Percentiles rank a stretch among this genome's conserved stretches.
These are phyloP conservation scores for Chymomyza caudatula DNA, from an alignment of 2,888 invertebrate species.

Conservation along the genomic window DNA sequence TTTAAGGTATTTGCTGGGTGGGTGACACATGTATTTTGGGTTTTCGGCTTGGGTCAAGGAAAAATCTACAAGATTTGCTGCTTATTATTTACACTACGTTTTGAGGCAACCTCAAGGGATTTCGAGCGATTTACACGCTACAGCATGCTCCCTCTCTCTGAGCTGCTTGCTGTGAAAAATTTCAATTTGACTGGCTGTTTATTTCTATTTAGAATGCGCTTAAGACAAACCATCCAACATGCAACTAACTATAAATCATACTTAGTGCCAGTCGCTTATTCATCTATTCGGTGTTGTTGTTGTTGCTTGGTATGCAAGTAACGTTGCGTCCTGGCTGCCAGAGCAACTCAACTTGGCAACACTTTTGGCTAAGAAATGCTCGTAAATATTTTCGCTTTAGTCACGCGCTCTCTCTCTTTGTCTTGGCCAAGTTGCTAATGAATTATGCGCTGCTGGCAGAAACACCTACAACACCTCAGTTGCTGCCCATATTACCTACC, in stretches of 20 bases:
- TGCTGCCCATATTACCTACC: slow-evolving; percentile 35
- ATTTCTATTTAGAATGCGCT: slow-evolving; percentile 54
- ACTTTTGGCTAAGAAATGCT: slow-evolving; percentile 55
- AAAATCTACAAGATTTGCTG: slow-evolving; percentile 29
- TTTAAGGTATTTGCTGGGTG: not conserved
- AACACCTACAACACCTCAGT: slow-evolving; percentile 18
- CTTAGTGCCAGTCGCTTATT: slow-evolving; percentile 48
- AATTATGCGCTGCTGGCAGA: slow-evolving; percentile 52
- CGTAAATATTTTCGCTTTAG: slow-evolving; percentile 64
- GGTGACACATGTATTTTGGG: slow-evolving; percentile 31
- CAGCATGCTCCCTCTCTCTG: not conserved
- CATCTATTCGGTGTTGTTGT: slow-evolving; percentile 8
- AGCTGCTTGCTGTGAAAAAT: slow-evolving; percentile 48
- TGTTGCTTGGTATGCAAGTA: slow-evolving; percentile 21
- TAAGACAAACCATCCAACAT: slow-evolving; percentile 23
- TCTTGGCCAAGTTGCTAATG: slow-evolving; percentile 46
- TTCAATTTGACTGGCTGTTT: slow-evolving; percentile 64
- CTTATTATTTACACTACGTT: slow-evolving; percentile 46
- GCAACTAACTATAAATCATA: slow-evolving; percentile 61
- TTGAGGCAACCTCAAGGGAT: slow-evolving; percentile 4
- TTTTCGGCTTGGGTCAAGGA: slow-evolving; percentile 25
- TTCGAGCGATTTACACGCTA: not conserved
- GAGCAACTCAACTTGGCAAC: not conserved
- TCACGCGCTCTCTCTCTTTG: slow-evolving; percentile 61
- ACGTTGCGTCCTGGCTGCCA: slow-evolving; percentile 42